Base-by-base conservation (phyloP, 2,888 invertebrate genomes). In the Drosophila testacea region DNA sequence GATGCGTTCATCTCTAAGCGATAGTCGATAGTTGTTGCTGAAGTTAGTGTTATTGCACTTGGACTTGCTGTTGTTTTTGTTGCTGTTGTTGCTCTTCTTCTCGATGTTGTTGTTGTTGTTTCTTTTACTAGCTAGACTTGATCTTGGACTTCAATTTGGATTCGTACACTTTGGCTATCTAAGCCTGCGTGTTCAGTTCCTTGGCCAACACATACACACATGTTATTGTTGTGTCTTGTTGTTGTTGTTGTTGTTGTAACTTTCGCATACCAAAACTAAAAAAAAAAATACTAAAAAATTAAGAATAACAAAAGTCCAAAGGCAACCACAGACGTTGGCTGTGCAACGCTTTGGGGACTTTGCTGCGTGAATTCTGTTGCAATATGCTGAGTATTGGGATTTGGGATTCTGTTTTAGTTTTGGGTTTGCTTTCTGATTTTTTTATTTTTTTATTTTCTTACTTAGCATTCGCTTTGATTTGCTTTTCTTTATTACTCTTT, bases 41-140 rank as follows among this genome's bases (percentile, higher is more conserved):
- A 48, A 38, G 50, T 68, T 64, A 71, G 72, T 81, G 87, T 74
- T 79, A 72, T 85, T 85, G 85, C 89, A 81, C 88, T 88, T 87
- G 89, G 87, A 78, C 76, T 73, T 32, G 32, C 9, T 57, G 69
- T 52, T 56, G 52, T 46, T 50, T 54, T 38, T 54, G 61, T 63
- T 62, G 54, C 27, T 56, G 69, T 48, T 32, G 51, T 32, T 41
- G 22, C 46, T 51, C 41, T 46, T 63, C 47, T 57, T 51, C 44
- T 47, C 27, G 22, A 34, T 47, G 41, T 39, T 47, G 41, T 59
- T 42, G 56, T 50, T 41, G 46, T 34, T 38, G 59, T 32, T 42
- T 34, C 27, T 44, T 42, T 55, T 56, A 36, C 48, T 11, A 62
- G 62, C 67, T 71, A 73, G 79, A 82, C 77, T 83, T 77, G 82